A percentile compares a stretch with the other conserved stretches of the same genome.
phyloP scores from a whole-genome alignment of 2,113 vertebrate species.

The Capricornis sumatraensis region DNA sequence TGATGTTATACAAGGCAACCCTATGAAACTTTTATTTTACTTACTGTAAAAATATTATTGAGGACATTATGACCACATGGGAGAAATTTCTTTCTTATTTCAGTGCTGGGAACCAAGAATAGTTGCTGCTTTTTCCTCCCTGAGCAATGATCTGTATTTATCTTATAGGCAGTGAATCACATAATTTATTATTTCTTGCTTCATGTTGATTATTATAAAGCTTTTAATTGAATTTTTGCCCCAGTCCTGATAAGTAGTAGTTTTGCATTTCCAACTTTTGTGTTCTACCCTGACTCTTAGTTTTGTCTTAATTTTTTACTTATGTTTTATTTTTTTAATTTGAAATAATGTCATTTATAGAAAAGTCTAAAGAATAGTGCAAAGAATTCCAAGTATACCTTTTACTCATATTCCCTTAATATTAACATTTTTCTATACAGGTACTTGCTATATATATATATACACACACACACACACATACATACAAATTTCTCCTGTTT shows the following conservation, averaged over 20 bases:
- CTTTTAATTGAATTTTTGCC: conserved; percentile 21
- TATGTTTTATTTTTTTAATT: background rate
- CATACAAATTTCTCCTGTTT: background rate
- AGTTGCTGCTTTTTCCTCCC: background rate
- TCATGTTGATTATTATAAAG: conserved; percentile 10
- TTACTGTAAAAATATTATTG: conserved; percentile 39
- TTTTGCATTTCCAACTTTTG: background rate
- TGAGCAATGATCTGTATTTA: conserved; percentile 15
- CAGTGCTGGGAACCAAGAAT: conserved; percentile 15
- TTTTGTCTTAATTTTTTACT: background rate
- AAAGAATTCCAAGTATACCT: background rate
- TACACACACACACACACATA: background rate
- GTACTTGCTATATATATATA: background rate
- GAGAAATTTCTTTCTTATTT: conserved; percentile 41
- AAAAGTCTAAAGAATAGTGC: background rate
- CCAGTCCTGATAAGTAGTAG: background rate
- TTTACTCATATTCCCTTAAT: background rate
- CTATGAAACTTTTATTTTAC: conserved; percentile 34
- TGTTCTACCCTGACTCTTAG: background rate
- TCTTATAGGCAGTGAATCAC: conserved; percentile 3
- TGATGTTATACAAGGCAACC: background rate
- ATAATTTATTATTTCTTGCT: conserved; percentile 21
- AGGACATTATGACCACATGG: conserved; percentile 2
- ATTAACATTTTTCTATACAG: background rate
- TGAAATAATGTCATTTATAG: background rate